Conservation (phyloP, 2,888 invertebrate genomes). For the Carterocephalus palaemon region DNA sequence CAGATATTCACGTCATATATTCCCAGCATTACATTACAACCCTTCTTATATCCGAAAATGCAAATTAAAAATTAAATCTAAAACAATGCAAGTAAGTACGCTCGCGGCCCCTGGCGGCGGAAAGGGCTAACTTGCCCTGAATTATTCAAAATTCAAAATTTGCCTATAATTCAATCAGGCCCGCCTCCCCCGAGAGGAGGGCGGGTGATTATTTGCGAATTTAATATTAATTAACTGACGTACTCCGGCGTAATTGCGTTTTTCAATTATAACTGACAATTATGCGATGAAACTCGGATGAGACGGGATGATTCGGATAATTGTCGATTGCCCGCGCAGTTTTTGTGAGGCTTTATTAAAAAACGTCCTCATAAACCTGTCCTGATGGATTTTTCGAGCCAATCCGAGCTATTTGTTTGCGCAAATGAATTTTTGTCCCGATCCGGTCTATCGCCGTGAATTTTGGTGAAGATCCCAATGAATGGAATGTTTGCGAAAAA, state of each 20-base stretch:
- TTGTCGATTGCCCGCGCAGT: slow-evolving; percentile 50
- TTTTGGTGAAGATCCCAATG: too few species aligned
- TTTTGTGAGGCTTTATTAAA: slow-evolving; percentile 31
- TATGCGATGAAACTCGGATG: slow-evolving; percentile 69
- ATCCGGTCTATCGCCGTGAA: background rate
- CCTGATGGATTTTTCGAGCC: slow-evolving; percentile 25
- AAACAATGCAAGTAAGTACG: slow-evolving; percentile 24
- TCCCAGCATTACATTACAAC: background rate
- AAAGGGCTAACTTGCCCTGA: slow-evolving; percentile 71
- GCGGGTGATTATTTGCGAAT: slow-evolving; percentile 76
- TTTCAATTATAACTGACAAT: slow-evolving; percentile 78
- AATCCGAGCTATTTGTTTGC: slow-evolving; percentile 8
- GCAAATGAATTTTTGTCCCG: slow-evolving; percentile 1
- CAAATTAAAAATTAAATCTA: slow-evolving; percentile 30
- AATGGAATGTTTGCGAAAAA: too few species aligned
- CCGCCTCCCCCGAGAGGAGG: slow-evolving; percentile 53
- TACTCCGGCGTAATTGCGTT: slow-evolving; percentile 73
- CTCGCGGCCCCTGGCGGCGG: slow-evolving; percentile 19
- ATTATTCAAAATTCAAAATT: slow-evolving; percentile 78
- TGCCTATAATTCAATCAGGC: slow-evolving; percentile 76
- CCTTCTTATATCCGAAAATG: slow-evolving; percentile 12
- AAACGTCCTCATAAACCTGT: slow-evolving; percentile 21
- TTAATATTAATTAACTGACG: slow-evolving; percentile 79
- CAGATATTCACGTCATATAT: too few species aligned
- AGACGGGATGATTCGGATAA: slow-evolving; percentile 58